Evolutionary conservation across 1,140 invertebrate genomes (phyloP).

Genomic region (Stenopsyche tienmushanensis): DNA sequence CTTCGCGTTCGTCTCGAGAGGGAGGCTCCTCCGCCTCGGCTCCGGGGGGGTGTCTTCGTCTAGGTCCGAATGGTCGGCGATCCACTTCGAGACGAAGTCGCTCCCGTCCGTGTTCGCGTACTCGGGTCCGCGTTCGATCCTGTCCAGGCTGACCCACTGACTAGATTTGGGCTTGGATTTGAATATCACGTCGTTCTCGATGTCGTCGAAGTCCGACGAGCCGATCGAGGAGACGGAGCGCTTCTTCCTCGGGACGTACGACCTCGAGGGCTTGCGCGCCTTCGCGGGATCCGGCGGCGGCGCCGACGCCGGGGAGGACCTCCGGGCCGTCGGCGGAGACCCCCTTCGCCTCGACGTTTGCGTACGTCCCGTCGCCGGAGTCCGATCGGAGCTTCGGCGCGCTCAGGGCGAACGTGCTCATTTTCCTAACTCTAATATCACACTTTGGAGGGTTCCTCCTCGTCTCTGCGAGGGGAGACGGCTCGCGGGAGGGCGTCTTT

Average conservation of each 20-base stretch:
- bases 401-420: constrained; percentile 36
- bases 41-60: constrained; percentile 50
- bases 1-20: constrained; percentile 53
- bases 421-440: constrained; percentile 46
- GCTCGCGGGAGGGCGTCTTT: constrained; percentile 50
- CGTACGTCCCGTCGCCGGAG: constrained; percentile 57
- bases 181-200: constrained; percentile 56
- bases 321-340: constrained; percentile 46
- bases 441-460: constrained; percentile 49
- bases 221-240: constrained; percentile 56
- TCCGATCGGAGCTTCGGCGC: constrained; percentile 54
- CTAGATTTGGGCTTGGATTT: constrained; percentile 58
- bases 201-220: constrained; percentile 52
- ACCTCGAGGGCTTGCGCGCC: constrained; percentile 46
- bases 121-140: constrained; percentile 50
- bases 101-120: constrained; percentile 58
- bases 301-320: background rate
- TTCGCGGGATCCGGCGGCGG: constrained; percentile 33
- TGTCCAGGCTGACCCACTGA: constrained; percentile 57
- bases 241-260: constrained; percentile 52
- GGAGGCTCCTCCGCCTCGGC: constrained; percentile 53
- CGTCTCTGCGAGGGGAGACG: constrained; percentile 46
- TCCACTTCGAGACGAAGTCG: constrained; percentile 57
- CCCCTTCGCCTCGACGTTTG: constrained; percentile 55
- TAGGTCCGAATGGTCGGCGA: constrained; percentile 53